Conservation (phyloP, 2,888 invertebrate genomes). For the Stramonita haemastoma region DNA sequence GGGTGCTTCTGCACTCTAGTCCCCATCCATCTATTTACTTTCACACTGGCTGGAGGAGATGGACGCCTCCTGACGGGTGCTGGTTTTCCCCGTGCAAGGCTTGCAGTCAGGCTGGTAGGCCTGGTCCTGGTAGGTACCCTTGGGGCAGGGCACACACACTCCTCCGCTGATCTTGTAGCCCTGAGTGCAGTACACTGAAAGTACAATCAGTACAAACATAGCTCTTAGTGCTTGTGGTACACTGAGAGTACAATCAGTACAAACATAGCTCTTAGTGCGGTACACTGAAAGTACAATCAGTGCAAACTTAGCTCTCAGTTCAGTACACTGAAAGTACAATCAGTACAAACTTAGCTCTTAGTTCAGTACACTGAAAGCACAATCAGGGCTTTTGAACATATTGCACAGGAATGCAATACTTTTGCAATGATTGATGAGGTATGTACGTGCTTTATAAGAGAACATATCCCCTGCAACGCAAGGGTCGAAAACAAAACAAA, state of each 20-base stretch:
- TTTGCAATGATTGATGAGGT: no score
- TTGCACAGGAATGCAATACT: no score
- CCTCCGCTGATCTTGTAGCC: conserved; percentile 83
- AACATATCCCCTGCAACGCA: no score
- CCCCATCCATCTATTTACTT: conserved; percentile 6
- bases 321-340: conserved; percentile 80
- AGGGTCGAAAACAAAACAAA: no score
- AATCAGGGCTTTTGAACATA: no score
- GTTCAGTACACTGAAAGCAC: no score
- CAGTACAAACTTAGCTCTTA: neutral
- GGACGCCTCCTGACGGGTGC: conserved; percentile 48
- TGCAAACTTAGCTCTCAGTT: conserved; percentile 84
- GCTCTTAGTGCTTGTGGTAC: no score
- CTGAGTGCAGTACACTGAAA: conserved; percentile 85
- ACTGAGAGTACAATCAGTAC: no score
- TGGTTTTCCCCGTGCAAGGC: conserved; percentile 46
- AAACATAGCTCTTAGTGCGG: conserved; percentile 93
- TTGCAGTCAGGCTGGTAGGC: conserved; percentile 51
- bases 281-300: conserved; percentile 74
- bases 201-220: neutral
- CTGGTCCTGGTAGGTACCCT: conserved; percentile 57
- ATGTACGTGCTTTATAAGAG: no score
- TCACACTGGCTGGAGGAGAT: conserved; percentile 43
- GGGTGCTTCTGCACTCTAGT: no score
- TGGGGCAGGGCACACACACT: conserved; percentile 52